phyloP scores from a whole-genome alignment of 2,113 vertebrate genomes.

The Microcebus jonahi region DNA sequence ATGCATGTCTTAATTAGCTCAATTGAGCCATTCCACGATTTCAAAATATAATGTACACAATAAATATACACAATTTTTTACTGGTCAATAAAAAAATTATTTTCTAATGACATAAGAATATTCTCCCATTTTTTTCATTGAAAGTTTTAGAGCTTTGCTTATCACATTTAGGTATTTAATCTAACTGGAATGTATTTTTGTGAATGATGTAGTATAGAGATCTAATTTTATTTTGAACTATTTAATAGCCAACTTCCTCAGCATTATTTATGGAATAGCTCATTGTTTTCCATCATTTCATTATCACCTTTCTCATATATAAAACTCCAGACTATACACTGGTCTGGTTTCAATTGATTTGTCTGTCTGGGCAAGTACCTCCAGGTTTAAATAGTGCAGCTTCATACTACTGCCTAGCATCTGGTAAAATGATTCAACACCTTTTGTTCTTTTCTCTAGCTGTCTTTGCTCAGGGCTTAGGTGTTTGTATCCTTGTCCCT shows the following conservation, averaged over 20 bases:
- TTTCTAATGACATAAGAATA: neutral
- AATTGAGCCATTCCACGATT: neutral
- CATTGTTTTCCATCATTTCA: neutral
- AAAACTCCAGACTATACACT: neutral
- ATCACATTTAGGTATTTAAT: neutral
- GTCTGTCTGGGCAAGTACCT: neutral
- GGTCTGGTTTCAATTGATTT: neutral
- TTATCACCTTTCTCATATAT: neutral
- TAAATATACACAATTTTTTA: neutral
- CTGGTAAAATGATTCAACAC: neutral
- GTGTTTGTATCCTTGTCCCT: neutral
- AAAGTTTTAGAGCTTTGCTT: neutral
- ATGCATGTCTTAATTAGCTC: neutral
- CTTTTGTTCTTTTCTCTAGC: neutral
- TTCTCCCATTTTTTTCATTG: neutral
- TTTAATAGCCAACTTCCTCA: neutral
- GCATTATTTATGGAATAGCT: neutral
- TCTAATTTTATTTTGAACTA: slow-evolving; percentile 10
- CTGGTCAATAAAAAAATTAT: neutral
- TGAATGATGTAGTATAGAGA: neutral
- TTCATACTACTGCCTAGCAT: neutral
- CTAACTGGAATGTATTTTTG: neutral
- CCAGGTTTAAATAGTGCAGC: neutral
- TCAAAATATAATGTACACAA: neutral
- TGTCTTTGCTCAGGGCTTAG: neutral